Conservation (phyloP, 2,797 vertebrate species). For the Pteronotus mesoamericanus region DNA sequence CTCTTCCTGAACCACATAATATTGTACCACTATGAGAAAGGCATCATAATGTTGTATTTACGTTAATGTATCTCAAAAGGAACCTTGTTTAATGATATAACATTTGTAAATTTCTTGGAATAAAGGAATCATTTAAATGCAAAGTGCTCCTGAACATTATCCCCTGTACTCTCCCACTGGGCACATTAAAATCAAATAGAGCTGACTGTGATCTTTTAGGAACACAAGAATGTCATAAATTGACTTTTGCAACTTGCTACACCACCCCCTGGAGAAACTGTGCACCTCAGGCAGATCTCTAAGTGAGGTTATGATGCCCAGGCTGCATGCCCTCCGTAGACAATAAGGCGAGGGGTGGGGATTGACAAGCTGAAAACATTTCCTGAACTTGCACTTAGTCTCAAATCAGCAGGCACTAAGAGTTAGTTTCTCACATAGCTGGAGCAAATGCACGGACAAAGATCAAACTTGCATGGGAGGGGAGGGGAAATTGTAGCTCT, state of each 20-base stretch:
- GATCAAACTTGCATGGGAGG: neutral
- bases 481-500: neutral
- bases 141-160: slow-evolving; percentile 61
- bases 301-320: neutral
- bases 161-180: slow-evolving; percentile 48
- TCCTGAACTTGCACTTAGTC: neutral
- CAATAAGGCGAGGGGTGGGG: neutral
- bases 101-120: slow-evolving; percentile 69
- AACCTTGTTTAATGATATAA: slow-evolving; percentile 63
- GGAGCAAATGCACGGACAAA: neutral
- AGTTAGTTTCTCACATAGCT: slow-evolving; percentile 15
- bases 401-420: slow-evolving; percentile 29
- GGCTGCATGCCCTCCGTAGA: neutral
- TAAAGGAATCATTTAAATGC: slow-evolving; percentile 70
- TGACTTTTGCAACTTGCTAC: slow-evolving; percentile 42
- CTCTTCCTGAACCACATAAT: slow-evolving; percentile 2
- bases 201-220: slow-evolving; percentile 62
- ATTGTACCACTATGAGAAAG: slow-evolving; percentile 38
- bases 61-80: slow-evolving; percentile 64
- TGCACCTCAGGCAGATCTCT: neutral
- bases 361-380: slow-evolving; percentile 31
- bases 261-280: neutral
- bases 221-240: slow-evolving; percentile 45
- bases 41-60: slow-evolving; percentile 54
- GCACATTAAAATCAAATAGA: slow-evolving; percentile 57